Percentiles rank a stretch among this genome's conserved stretches.
These are phyloP conservation scores for Rhynchonycteris naso DNA, from an alignment of 2,797 vertebrate genomes.

Conservation along the genomic window DNA sequence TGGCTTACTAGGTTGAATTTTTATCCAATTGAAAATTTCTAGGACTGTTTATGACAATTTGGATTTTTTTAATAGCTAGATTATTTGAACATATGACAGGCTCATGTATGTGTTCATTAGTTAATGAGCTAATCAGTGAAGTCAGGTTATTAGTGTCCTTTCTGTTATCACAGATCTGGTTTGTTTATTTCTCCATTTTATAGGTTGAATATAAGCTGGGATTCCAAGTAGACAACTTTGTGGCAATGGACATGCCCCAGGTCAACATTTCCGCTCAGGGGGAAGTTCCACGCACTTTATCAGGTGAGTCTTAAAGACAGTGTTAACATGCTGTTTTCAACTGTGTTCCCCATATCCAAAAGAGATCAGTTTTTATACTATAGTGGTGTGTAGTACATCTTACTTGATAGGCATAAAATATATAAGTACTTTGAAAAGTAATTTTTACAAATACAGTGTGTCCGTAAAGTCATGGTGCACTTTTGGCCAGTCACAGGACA, in stretches of 20 bases:
- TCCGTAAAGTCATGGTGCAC: too few relatives aligned
- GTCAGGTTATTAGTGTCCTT: background rate
- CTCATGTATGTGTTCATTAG: background rate
- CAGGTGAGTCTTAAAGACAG: conserved; percentile 84
- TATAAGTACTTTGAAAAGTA: background rate
- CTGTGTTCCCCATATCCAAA: background rate
- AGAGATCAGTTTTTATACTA: background rate
- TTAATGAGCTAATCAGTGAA: conserved; percentile 40
- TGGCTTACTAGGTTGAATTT: background rate
- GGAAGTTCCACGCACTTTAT: conserved; percentile 93
- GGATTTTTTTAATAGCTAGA: conserved; percentile 1
- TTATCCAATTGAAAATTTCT: conserved; percentile 44
- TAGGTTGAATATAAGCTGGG: conserved; percentile 97
- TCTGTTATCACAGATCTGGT: conserved; percentile 26
- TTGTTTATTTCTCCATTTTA: conserved; percentile 50
- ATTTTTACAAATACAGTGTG: conserved; percentile 12
- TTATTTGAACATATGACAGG: background rate
- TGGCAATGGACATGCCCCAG: conserved; percentile 93
- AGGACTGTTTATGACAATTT: background rate
- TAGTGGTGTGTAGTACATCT: background rate
- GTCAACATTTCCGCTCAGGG: conserved; percentile 95
- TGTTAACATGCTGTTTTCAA: background rate
- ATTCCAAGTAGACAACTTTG: conserved; percentile 94
- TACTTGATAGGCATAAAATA: background rate
- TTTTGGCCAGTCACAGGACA: too few relatives aligned